A percentile compares a stretch with the other conserved stretches of the same genome.
Conservation (phyloP, 2,888 invertebrate species). For the Sarcophaga subvicina region DNA sequence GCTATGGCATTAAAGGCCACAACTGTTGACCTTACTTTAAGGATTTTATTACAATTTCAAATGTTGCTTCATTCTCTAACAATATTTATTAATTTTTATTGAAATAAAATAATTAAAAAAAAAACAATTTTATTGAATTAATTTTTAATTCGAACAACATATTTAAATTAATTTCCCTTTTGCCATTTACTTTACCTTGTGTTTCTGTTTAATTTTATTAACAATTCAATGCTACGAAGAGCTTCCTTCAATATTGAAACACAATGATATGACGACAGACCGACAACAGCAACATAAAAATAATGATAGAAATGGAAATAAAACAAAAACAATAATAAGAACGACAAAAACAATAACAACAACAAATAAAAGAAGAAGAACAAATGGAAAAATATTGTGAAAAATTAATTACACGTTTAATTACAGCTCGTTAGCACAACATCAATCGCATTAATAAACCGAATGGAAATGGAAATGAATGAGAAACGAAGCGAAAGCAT, state of each 20-base stretch:
- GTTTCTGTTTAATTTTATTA: neutral
- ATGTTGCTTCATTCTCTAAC: too few relatives aligned
- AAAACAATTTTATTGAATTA: neutral
- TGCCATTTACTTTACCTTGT: too few relatives aligned
- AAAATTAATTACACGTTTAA: conserved; percentile 68
- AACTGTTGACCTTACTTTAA: too few relatives aligned
- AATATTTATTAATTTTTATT: too few relatives aligned
- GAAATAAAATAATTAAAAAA: too few relatives aligned
- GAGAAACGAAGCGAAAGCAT: conserved; percentile 13
- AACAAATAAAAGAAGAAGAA: conserved; percentile 13
- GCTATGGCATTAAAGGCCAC: too few relatives aligned
- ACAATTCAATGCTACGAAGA: neutral
- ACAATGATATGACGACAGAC: neutral
- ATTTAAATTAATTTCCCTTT: neutral
- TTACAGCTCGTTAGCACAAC: conserved; percentile 68
- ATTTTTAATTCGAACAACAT: neutral
- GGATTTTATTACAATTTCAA: too few relatives aligned
- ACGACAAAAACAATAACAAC: neutral
- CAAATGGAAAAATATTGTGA: conserved; percentile 6
- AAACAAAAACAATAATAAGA: neutral
- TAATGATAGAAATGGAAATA: neutral
- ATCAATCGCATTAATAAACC: conserved; percentile 63
- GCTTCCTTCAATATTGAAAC: neutral
- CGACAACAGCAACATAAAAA: neutral
- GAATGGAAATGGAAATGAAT: conserved; percentile 27